Conservation (phyloP, 2,113 vertebrate species). For the Protobothrops flavoviridis region DNA sequence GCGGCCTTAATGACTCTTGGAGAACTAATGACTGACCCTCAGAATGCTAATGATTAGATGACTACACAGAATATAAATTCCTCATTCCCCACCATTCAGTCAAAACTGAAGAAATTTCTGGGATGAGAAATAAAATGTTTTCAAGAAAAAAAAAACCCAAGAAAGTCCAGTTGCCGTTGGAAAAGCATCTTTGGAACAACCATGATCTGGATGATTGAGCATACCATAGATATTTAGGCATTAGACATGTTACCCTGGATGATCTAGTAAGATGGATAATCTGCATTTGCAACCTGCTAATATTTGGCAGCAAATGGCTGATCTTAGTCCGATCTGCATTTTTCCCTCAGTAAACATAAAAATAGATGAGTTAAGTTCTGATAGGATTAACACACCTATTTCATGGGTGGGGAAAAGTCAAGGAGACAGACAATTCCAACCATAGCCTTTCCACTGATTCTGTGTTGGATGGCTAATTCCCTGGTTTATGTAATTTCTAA, state of each 20-base stretch:
- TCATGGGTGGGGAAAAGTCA: background rate
- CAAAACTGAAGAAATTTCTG: background rate
- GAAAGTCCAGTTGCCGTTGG: background rate
- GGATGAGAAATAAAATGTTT: background rate
- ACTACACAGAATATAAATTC: background rate
- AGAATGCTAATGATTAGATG: background rate
- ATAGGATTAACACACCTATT: background rate
- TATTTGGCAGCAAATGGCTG: background rate
- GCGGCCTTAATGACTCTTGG: background rate
- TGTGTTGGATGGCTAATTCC: background rate
- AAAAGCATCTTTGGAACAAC: background rate
- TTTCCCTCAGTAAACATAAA: background rate
- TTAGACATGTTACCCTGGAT: background rate
- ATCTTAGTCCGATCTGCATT: background rate
- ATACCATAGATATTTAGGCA: background rate
- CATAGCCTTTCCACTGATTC: background rate
- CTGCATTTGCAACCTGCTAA: background rate
- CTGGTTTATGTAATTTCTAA: background rate
- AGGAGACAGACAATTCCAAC: background rate
- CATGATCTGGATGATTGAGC: background rate
- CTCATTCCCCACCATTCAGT: background rate
- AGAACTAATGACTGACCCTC: background rate
- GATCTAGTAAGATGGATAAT: background rate
- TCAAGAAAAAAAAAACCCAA: background rate
- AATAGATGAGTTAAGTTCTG: background rate